Percentiles rank a stretch among this genome's conserved stretches.
These are phyloP conservation scores for Mionectes macconnelli DNA, from an alignment of 2,113 vertebrate genomes.

Conservation along the genomic window DNA sequence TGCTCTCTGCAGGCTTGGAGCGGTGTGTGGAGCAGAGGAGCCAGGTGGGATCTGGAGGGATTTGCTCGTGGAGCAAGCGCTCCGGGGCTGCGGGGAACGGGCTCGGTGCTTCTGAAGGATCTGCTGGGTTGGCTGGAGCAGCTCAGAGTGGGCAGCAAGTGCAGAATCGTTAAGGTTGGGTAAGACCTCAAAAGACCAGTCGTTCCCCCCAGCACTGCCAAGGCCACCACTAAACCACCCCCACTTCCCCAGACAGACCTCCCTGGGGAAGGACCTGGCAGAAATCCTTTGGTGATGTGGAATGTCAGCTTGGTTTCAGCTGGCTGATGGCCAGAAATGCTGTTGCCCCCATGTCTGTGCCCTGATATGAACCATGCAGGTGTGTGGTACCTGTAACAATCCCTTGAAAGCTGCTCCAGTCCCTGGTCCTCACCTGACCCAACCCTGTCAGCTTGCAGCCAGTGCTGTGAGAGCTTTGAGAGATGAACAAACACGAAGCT, in stretches of 20 bases:
- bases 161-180: not conserved
- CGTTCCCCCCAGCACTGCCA: not conserved
- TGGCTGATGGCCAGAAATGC: not conserved
- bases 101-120: not conserved
- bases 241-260: not conserved
- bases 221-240: not conserved
- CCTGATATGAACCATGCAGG: fast-evolving
- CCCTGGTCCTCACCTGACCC: not conserved
- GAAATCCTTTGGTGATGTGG: not conserved
- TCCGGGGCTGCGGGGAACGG: not conserved
- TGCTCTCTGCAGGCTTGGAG: not conserved
- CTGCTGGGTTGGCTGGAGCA: not conserved
- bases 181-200: not conserved
- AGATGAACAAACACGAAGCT: not conserved
- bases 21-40: not conserved
- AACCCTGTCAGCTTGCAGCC: not conserved
- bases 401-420: not conserved
- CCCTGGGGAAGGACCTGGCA: not conserved
- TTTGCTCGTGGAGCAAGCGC: not conserved
- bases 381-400: not conserved
- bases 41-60: not conserved
- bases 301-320: not conserved
- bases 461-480: not conserved
- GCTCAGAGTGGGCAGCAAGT: not conserved
- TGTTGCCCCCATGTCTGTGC: not conserved